These are phyloP conservation scores for Chitala chitala DNA, from an alignment of 2,113 vertebrate species.

Conservation along the genomic window DNA sequence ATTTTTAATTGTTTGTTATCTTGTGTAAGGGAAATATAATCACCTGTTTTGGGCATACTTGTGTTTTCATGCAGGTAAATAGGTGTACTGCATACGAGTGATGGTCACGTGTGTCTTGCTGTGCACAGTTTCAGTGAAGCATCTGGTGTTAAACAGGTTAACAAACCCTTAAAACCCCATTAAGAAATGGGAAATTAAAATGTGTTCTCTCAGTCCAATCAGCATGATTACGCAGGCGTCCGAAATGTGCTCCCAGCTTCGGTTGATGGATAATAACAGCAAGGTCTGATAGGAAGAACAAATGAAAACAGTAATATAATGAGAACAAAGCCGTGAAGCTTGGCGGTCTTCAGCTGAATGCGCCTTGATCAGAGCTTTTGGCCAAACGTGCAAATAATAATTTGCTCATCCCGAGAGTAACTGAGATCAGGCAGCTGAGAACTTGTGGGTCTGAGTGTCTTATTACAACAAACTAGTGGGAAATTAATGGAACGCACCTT, in stretches of 20 bases:
- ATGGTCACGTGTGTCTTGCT: too few relatives aligned
- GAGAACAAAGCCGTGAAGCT: slow-evolving; percentile 24
- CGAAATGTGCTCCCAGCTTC: background rate
- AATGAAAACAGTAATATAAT: background rate
- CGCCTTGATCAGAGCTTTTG: background rate
- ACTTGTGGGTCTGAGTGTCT: slow-evolving; percentile 41
- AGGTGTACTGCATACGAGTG: too few relatives aligned
- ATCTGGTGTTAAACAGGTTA: background rate
- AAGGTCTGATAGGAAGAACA: background rate
- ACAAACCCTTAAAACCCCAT: background rate
- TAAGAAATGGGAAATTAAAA: slow-evolving; percentile 9
- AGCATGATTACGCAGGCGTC: background rate
- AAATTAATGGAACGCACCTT: slow-evolving; percentile 25
- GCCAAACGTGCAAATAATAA: background rate
- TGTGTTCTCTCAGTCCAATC: background rate
- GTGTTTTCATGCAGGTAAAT: too few relatives aligned
- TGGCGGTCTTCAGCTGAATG: background rate
- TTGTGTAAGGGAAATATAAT: too few relatives aligned
- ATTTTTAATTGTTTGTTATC: too few relatives aligned
- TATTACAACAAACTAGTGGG: slow-evolving; percentile 23
- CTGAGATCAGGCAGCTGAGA: slow-evolving; percentile 28
- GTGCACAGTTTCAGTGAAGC: background rate
- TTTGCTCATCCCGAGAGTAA: background rate
- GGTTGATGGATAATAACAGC: background rate
- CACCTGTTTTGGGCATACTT: too few relatives aligned